phyloP scores from a whole-genome alignment of 2,888 invertebrate species.

The Drosophila setosimentum region DNA sequence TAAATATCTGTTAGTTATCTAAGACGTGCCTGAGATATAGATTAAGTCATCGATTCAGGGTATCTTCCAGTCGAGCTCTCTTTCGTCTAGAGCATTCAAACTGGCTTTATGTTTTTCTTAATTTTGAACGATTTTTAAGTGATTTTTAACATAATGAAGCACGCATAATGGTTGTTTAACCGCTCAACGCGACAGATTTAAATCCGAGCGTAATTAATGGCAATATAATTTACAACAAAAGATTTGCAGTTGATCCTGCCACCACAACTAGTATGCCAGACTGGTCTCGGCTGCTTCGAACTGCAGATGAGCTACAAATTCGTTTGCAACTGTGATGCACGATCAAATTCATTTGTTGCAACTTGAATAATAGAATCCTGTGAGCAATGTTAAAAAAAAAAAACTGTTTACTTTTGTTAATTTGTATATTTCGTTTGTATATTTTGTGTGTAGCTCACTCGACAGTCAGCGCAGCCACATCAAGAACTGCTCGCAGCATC shows the following conservation, averaged over 20 bases:
- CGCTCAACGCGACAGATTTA: conserved; percentile 52
- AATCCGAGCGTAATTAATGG: conserved; percentile 81
- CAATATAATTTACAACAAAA: conserved; percentile 73
- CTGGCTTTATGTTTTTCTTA: not conserved
- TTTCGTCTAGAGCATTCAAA: not conserved
- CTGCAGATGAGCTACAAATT: not conserved
- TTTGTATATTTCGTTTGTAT: not conserved
- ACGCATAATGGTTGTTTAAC: conserved; percentile 68
- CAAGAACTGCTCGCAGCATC: conserved; percentile 1
- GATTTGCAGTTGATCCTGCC: conserved; percentile 23
- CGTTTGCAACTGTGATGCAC: not conserved
- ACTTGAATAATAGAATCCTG: not conserved
- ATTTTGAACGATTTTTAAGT: conserved; percentile 70
- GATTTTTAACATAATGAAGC: conserved; percentile 72
- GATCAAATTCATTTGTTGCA: not conserved
- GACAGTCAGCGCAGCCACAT: conserved; percentile 17
- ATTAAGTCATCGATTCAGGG: not conserved
- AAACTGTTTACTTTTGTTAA: not conserved
- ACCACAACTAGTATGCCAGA: conserved; percentile 15
- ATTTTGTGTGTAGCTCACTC: conserved; percentile 12
- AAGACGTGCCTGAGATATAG: not conserved
- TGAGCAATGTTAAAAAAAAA: not conserved
- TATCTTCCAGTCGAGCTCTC: not conserved
- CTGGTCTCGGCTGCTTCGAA: conserved; percentile 14
- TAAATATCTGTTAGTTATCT: not conserved